Base-by-base conservation (phyloP, 2,113 vertebrate species). In the Pithys albifrons region DNA sequence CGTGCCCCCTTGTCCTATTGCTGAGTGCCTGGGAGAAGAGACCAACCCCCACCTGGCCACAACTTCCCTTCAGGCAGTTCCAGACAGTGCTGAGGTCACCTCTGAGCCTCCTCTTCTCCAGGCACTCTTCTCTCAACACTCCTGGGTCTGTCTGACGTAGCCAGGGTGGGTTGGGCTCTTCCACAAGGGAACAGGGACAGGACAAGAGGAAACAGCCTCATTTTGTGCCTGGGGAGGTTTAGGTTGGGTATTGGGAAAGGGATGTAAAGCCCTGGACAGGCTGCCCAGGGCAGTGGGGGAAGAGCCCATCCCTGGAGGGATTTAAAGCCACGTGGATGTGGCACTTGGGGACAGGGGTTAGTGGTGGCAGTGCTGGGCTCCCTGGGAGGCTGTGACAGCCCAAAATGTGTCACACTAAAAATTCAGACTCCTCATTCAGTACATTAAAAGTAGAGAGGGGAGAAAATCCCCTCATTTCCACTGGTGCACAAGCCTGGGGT, bases 351-450 rank as follows among this genome's bases (percentile, higher is more conserved):
- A 74, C 54, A 20, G 1, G 3, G 18, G 2, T 14, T 1, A 37
- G 12, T 28, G 48, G 22, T 49, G 27, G 54, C 29, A 86, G 39
- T 7, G 12, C 22, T 12, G 31, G 61, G 27, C 14, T 80, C 41
- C 55, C n/a, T 49, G 52, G 14, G 29, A 41, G 39, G 16, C 59
- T 67, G 0, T 35, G 25, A 61, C 25, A 79, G 70, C 41, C n/a
- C 35, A 39, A 37, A 7, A 41, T 10, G 19, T 33, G 23, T 19
- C 43, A 33, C 3, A 0, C 0, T 25, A 54, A 24, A 48, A 52
- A 41, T 20, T 61, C 52, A 59, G 43, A 15, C 23, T 73, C 77
- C 48, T 89, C 41, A 10, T 31, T n/a, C 52, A 35, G 59, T 17
- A 16, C 20, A 28, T 19, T 17, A 31, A 2, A 64, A 64, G 8